Evolutionary conservation across 2,797 vertebrate genomes (phyloP), one percentile per base, ranked within the genome.

Genomic region (Trematomus bernacchii): DNA sequence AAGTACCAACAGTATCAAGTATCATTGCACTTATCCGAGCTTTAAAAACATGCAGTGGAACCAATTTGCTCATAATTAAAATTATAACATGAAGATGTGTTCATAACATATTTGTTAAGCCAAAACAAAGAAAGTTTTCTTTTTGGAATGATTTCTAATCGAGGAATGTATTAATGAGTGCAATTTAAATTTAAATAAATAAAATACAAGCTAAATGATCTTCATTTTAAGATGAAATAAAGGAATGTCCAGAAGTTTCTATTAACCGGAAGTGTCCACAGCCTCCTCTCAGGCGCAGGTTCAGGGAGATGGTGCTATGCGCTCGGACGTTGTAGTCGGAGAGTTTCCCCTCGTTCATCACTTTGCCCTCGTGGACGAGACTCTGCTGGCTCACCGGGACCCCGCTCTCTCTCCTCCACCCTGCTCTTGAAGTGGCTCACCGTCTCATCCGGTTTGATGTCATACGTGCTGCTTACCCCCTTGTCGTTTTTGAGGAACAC

Each of bases 401-500:
- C 1, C 1, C 50, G 1, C 47, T 94, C 92, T 59, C 84, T 82
- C 0, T n/a, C n/a, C 50, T 76, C 0, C 2, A 95, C 89, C 71
- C 44, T 90, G 0, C 0, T 4, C 84, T 89, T 94, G 63, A 95
- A 91, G 30, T 68, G 3, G 4, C 0, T 4, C 16, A 95, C 94
- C 0, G 88, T 91, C 85, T 93, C 89, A 0, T 73, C 66, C 0
- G 44, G 69, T 4, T 1, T 40, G 57, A 95, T 30, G 0, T 94
- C 83, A 0, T 95, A 95, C 0, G 93, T 91, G 47, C 1, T 76
- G 0, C 0, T 2, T 3, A n/a, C 0, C 0, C 0, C 90, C 47
- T 89, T 87, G 0, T 83, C 85, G 33, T 90, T 94, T 58, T 0
- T 84, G 27, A 95, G 75, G 50, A 94, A 94, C 68, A 95, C 91